These are phyloP conservation scores for Endotricha flammealis DNA, from an alignment of 2,888 invertebrate species.

Conservation along the genomic window DNA sequence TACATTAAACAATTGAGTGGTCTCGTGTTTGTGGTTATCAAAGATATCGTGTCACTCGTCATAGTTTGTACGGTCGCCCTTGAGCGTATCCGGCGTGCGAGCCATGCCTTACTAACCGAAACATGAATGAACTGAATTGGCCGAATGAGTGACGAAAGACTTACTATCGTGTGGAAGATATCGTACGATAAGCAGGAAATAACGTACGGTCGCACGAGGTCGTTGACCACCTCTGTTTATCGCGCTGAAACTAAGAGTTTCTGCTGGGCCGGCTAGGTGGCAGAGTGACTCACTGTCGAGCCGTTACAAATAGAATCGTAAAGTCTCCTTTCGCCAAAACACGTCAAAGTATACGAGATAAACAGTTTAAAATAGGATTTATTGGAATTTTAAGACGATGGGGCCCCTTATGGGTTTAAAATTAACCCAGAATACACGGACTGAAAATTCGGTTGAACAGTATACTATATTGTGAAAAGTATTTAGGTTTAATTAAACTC, in stretches of 20 bases:
- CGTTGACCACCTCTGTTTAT: constrained; percentile 33
- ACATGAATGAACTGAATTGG: constrained; percentile 36
- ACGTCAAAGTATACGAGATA: background rate
- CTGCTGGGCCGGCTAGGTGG: constrained; percentile 7
- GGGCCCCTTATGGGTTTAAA: constrained; percentile 15
- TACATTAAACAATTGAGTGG: too few species aligned
- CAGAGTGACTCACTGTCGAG: constrained; percentile 10
- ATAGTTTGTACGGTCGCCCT: constrained; percentile 40
- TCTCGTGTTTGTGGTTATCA: too few species aligned
- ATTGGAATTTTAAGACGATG: background rate
- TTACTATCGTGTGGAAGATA: constrained; percentile 26
- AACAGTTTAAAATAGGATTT: background rate
- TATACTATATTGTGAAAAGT: too few species aligned
- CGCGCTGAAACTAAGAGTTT: constrained; percentile 4
- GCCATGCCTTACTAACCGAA: constrained; percentile 18
- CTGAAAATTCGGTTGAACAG: too few species aligned
- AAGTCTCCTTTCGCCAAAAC: constrained; percentile 8
- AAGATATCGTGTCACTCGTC: too few species aligned
- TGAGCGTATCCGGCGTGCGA: constrained; percentile 49
- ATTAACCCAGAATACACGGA: too few species aligned
- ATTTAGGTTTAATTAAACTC: too few species aligned
- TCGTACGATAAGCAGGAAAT: constrained; percentile 40
- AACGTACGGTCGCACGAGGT: constrained; percentile 26
- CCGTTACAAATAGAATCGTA: constrained; percentile 16
- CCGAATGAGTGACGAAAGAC: constrained; percentile 22